Percentiles rank a stretch among this genome's conserved stretches.
phyloP scores from a whole-genome alignment of 2,797 vertebrate genomes.

The Crocidura indochinensis region DNA sequence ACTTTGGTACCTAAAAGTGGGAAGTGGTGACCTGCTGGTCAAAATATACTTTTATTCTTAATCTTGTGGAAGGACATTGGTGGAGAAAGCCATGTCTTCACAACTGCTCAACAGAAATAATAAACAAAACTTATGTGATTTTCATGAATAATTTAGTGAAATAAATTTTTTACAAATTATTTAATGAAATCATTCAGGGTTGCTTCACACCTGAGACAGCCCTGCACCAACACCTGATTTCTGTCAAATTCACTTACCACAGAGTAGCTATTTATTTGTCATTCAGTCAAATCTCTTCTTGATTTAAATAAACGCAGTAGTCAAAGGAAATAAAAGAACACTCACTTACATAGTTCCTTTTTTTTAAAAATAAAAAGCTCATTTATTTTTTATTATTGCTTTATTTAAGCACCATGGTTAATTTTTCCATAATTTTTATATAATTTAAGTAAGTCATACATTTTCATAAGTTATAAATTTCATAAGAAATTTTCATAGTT shows the following conservation, averaged over 20 bases:
- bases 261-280: not conserved
- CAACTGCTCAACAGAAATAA: not conserved
- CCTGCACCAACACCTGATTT: not conserved
- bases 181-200: not conserved
- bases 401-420: too few species aligned
- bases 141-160: too few species aligned
- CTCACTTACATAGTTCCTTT: slow-evolving; percentile 41
- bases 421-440: too few species aligned
- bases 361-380: not conserved
- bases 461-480: too few species aligned
- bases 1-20: not conserved
- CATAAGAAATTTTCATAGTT: too few species aligned
- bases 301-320: not conserved
- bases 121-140: not conserved
- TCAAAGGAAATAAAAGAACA: slow-evolving; percentile 39
- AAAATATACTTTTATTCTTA: not conserved
- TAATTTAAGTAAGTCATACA: too few species aligned
- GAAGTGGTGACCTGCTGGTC: not conserved
- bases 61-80: too few species aligned
- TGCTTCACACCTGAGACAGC: not conserved
- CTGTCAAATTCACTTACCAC: not conserved
- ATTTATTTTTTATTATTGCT: too few species aligned
- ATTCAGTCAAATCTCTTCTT: slow-evolving; percentile 28
- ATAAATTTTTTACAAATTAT: too few species aligned
- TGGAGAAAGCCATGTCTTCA: not conserved